phyloP scores from a whole-genome alignment of 2,797 vertebrate species.

The Scomberomorus guttatus region DNA sequence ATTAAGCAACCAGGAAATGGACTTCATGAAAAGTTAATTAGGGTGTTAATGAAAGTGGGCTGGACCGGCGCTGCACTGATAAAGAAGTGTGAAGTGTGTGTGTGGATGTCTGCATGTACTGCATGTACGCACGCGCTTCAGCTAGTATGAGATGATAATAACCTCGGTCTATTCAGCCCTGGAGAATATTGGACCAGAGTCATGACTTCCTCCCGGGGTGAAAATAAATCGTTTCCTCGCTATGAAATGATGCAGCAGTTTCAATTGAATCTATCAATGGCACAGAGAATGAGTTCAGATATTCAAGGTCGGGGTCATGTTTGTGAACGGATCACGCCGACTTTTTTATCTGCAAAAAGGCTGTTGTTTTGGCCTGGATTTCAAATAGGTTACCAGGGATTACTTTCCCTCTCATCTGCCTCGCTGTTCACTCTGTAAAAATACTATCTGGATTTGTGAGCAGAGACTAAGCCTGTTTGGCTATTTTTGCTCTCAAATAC shows the following conservation, averaged over 20 bases:
- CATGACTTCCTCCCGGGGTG: slow-evolving; percentile 13
- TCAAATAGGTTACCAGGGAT: slow-evolving; percentile 60
- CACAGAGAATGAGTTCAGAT: slow-evolving; percentile 14
- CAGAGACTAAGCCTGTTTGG: slow-evolving; percentile 30
- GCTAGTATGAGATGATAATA: slow-evolving; percentile 45
- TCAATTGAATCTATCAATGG: slow-evolving; percentile 34
- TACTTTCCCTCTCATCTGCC: slow-evolving; percentile 56
- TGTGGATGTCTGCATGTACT: neutral
- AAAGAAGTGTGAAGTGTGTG: slow-evolving; percentile 40
- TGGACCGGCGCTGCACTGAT: slow-evolving; percentile 58
- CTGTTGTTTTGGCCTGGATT: slow-evolving; percentile 62
- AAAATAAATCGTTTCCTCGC: slow-evolving; percentile 34
- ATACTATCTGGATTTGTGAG: slow-evolving; percentile 44
- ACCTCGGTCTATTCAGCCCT: slow-evolving; percentile 24
- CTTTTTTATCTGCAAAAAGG: slow-evolving; percentile 58
- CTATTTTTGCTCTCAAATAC: slow-evolving; percentile 21
- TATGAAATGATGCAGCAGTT: slow-evolving; percentile 24
- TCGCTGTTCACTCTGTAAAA: slow-evolving; percentile 30
- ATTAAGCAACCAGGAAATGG: slow-evolving; percentile 77
- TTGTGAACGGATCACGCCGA: slow-evolving; percentile 49
- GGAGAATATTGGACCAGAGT: slow-evolving; percentile 37
- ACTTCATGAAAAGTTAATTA: slow-evolving; percentile 83
- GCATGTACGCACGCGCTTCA: neutral
- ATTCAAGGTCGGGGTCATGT: slow-evolving; percentile 44
- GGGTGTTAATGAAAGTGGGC: slow-evolving; percentile 76